A percentile compares a stretch with the other conserved stretches of the same genome.
Conservation (phyloP, 2,113 vertebrate species). For the Macheiramphus alcinus region DNA sequence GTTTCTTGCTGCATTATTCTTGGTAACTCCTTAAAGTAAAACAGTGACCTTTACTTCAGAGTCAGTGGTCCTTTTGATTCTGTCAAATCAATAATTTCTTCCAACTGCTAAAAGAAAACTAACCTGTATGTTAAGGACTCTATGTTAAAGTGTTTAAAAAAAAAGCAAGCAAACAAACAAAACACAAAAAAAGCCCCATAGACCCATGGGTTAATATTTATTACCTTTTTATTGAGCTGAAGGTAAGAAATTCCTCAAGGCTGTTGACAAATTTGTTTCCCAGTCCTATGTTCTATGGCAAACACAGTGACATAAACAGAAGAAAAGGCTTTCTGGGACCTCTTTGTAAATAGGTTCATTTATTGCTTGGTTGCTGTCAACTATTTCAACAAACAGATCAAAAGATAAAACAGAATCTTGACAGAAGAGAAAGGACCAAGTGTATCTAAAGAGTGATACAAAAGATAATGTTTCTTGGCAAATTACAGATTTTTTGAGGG, state of each 20-base stretch:
- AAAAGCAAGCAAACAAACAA: neutral
- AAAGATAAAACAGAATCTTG: neutral
- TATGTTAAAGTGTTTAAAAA: neutral
- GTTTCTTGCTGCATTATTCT: neutral
- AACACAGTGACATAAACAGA: neutral
- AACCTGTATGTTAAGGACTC: neutral
- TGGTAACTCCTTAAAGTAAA: neutral
- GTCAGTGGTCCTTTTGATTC: neutral
- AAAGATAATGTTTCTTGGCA: neutral
- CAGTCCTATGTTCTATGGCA: neutral
- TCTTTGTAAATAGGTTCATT: neutral
- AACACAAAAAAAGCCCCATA: neutral
- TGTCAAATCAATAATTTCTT: constrained; percentile 9
- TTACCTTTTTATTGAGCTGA: neutral
- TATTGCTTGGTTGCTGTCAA: neutral
- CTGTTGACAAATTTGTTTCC: neutral
- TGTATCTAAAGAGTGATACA: neutral
- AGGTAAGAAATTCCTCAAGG: neutral
- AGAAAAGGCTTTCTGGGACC: neutral
- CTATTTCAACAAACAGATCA: neutral
- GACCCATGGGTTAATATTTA: neutral
- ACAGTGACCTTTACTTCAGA: constrained; percentile 21
- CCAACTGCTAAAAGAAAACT: neutral
- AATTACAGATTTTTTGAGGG: neutral
- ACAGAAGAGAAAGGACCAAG: neutral